phyloP scores from a whole-genome alignment of 2,888 invertebrate genomes.

The Eupeodes luniger region DNA sequence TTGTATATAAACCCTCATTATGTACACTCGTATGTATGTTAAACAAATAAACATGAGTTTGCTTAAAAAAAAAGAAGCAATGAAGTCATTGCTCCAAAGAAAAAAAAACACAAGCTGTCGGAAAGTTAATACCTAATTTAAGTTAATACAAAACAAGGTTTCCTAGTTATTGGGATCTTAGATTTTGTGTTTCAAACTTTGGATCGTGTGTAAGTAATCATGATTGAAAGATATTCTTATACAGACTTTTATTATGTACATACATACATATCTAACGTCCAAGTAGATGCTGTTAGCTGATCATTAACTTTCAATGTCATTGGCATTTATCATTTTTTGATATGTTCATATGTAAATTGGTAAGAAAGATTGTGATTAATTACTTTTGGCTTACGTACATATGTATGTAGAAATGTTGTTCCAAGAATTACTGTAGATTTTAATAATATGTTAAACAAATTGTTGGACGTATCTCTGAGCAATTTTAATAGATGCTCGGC shows the following conservation, averaged over 20 bases:
- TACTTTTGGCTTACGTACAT: not conserved
- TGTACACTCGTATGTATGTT: too few relatives aligned
- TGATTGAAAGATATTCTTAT: not conserved
- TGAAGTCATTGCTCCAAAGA: not conserved
- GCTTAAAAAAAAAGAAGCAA: too few relatives aligned
- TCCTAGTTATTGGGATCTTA: not conserved
- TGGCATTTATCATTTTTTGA: conserved; percentile 19
- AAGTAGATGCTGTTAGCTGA: conserved; percentile 11
- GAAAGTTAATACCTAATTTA: not conserved
- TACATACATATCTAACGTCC: not conserved
- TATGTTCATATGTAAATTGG: not conserved
- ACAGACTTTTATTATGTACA: not conserved
- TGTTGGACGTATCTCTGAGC: too few relatives aligned
- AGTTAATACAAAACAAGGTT: not conserved
- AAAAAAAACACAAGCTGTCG: not conserved
- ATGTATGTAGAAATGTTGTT: not conserved
- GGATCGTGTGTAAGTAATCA: not conserved
- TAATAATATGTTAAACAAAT: too few relatives aligned
- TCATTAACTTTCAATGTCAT: conserved; percentile 48
- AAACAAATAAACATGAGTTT: too few relatives aligned
- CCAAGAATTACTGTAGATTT: too few relatives aligned
- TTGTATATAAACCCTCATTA: too few relatives aligned
- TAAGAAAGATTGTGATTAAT: conserved; percentile 5
- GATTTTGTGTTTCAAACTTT: not conserved
- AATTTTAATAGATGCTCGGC: too few relatives aligned